Percentiles rank a stretch among this genome's conserved stretches.
Evolutionary conservation across 2,888 invertebrate species (phyloP).

Genomic region (Chymomyza amoena): DNA sequence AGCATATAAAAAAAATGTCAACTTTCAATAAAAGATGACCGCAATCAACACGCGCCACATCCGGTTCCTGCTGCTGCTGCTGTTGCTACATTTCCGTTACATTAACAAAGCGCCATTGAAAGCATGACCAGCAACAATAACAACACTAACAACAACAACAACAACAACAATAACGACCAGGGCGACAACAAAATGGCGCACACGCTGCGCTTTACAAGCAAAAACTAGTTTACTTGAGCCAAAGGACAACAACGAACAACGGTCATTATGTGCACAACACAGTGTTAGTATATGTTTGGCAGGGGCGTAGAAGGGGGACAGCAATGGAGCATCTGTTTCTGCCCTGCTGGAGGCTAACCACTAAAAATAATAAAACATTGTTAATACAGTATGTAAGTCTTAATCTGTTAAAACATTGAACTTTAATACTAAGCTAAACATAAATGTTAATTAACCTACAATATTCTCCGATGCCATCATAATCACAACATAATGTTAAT

Average conservation of each 20-base stretch:
- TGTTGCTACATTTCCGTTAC: slow-evolving; percentile 62
- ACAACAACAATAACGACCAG: slow-evolving; percentile 26
- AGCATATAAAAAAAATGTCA: slow-evolving; percentile 10
- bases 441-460: too few relatives aligned
- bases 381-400: too few relatives aligned
- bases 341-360: too few relatives aligned
- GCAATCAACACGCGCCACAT: slow-evolving; percentile 58
- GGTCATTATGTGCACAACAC: slow-evolving; percentile 9
- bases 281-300: too few relatives aligned
- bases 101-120: slow-evolving; percentile 69
- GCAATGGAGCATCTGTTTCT: background rate
- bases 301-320: background rate
- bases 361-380: too few relatives aligned
- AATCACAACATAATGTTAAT: too few relatives aligned
- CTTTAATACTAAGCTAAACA: too few relatives aligned
- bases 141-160: slow-evolving; percentile 8
- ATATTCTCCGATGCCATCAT: too few relatives aligned
- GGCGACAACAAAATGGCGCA: slow-evolving; percentile 45
- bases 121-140: slow-evolving; percentile 38
- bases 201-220: slow-evolving; percentile 59
- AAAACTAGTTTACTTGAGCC: slow-evolving; percentile 48
- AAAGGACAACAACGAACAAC: slow-evolving; percentile 30
- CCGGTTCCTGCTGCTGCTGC: slow-evolving; percentile 35
- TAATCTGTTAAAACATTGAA: too few relatives aligned
- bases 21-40: slow-evolving; percentile 46